Percentiles rank a stretch among this genome's conserved stretches.
These are phyloP conservation scores for Idaea biselata DNA, from an alignment of 2,888 invertebrate genomes.

Conservation along the genomic window DNA sequence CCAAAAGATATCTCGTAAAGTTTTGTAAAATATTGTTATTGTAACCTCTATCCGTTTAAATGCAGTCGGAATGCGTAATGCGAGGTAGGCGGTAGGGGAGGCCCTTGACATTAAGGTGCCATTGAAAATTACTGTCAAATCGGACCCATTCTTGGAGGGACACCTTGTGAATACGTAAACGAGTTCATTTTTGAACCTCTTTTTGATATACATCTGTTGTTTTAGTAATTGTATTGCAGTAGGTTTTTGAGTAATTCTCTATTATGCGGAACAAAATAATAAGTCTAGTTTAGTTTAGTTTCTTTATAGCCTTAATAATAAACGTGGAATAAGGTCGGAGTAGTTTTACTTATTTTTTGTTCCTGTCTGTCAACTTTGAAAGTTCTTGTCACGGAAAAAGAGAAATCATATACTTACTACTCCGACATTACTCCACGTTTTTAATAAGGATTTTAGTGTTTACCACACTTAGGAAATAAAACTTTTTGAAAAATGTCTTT, in stretches of 20 bases:
- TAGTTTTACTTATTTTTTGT: no score
- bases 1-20: not conserved
- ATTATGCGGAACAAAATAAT: no score
- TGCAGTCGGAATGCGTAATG: conserved; percentile 9
- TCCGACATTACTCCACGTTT: no score
- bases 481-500: no score
- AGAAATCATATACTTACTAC: no score
- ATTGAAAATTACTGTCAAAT: conserved; percentile 16
- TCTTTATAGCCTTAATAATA: no score
- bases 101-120: conserved; percentile 16
- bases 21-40: not conserved
- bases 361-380: no score
- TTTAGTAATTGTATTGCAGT: not conserved
- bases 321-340: no score
- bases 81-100: conserved; percentile 4
- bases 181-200: conserved; percentile 3
- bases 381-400: no score
- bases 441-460: no score
- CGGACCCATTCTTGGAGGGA: conserved; percentile 10
- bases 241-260: not conserved
- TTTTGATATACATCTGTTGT: conserved; percentile 5
- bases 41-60: conserved; percentile 2
- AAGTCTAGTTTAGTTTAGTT: no score
- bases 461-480: no score
- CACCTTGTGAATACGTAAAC: conserved; percentile 14